phyloP scores from a whole-genome alignment of 2,113 vertebrate genomes.

The Dipodomys merriami region DNA sequence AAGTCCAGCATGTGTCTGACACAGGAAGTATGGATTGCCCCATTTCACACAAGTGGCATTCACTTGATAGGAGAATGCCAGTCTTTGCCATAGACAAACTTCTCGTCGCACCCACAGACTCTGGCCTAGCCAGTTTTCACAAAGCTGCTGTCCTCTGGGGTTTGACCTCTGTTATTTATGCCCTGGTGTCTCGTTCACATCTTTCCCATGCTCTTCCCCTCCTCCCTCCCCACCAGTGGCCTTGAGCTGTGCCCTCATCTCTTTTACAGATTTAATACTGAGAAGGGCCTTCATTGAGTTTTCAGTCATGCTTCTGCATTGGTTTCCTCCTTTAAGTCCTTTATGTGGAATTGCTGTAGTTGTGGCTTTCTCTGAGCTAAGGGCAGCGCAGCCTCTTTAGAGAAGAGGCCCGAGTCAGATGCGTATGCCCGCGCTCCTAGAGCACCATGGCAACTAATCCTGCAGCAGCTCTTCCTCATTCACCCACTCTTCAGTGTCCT shows the following conservation, averaged over 20 bases:
- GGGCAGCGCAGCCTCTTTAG: conserved; percentile 37
- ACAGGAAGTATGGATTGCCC: not conserved
- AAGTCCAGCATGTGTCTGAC: not conserved
- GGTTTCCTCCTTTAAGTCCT: conserved; percentile 45
- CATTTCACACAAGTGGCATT: not conserved
- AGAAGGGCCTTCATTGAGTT: conserved; percentile 66
- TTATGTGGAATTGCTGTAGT: conserved; percentile 54
- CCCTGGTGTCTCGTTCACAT: not conserved
- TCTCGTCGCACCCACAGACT: not conserved
- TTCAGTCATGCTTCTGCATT: conserved; percentile 50
- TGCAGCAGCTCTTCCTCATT: not conserved
- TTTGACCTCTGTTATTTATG: not conserved
- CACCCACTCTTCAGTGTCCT: not conserved
- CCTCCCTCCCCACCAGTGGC: not conserved
- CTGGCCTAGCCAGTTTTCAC: no score
- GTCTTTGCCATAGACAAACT: not conserved
- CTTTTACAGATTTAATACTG: not conserved
- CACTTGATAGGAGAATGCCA: not conserved
- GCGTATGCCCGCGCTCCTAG: conserved; percentile 40
- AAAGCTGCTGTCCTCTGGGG: not conserved
- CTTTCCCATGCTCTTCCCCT: not conserved
- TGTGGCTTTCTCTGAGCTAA: conserved; percentile 60
- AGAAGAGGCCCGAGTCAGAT: conserved; percentile 48
- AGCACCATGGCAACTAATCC: conserved; percentile 62
- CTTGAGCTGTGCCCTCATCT: not conserved